Conservation (phyloP, 2,888 invertebrate genomes). For the Fragum sueziense region DNA sequence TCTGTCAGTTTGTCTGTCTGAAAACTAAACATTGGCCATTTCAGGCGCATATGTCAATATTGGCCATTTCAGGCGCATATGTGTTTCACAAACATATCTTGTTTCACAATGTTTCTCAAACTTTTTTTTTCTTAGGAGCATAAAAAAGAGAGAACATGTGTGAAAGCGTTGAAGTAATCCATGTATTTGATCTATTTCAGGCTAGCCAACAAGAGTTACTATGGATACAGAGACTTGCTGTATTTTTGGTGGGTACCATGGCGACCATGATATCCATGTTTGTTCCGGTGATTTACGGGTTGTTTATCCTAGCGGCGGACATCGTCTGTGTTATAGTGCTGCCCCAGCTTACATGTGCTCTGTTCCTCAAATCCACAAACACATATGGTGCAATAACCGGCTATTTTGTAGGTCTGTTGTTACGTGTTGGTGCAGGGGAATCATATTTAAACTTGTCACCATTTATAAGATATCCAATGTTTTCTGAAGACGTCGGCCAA, state of each 20-base stretch:
- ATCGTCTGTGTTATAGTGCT: constrained; percentile 77
- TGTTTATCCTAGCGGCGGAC: constrained; percentile 77
- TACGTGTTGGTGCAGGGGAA: constrained; percentile 93
- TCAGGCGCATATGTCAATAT: not conserved
- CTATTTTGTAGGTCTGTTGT: constrained; percentile 89
- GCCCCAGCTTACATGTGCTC: constrained; percentile 75
- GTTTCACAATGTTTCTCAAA: too few species aligned
- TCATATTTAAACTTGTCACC: constrained; percentile 91
- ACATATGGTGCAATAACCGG: constrained; percentile 72
- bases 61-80: too few species aligned
- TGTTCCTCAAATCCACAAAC: constrained; percentile 69
- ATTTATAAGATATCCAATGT: constrained; percentile 91
- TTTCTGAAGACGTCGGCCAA: constrained; percentile 87
- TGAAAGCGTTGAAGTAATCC: too few species aligned
- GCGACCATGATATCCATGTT: constrained; percentile 69
- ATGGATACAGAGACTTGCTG: constrained; percentile 67
- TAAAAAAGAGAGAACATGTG: too few species aligned
- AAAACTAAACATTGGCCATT: not conserved
- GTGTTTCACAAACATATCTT: too few species aligned
- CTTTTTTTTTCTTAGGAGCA: too few species aligned
- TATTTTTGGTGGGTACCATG: constrained; percentile 65
- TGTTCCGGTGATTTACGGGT: constrained; percentile 69
- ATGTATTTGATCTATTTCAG: constrained; percentile 54
- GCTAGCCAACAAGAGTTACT: constrained; percentile 67
- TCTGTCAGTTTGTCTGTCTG: not conserved